phyloP scores from a whole-genome alignment of 2,888 invertebrate genomes.

The Tinea pellionella region DNA sequence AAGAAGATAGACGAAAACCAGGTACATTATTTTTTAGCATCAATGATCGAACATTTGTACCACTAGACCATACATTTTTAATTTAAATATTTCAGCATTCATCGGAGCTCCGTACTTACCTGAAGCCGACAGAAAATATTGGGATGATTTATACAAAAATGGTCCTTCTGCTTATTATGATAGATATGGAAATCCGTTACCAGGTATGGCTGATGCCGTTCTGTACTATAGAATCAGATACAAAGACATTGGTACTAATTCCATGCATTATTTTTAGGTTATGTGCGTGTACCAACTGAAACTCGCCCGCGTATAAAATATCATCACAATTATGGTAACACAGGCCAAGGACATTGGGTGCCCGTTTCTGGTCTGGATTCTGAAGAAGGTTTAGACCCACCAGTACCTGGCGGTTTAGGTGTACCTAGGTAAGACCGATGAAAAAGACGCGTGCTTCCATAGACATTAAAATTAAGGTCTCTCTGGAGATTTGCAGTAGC shows the following conservation, averaged over 20 bases:
- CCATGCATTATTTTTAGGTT: constrained; percentile 35
- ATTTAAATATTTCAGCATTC: neutral
- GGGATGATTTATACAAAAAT: constrained; percentile 55
- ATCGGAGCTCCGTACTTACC: constrained; percentile 38
- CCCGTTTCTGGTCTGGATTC: constrained; percentile 30
- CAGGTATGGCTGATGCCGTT: constrained; percentile 41
- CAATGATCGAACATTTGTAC: too few species aligned
- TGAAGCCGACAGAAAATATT: constrained; percentile 49
- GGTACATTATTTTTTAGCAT: too few species aligned
- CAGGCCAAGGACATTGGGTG: constrained; percentile 45
- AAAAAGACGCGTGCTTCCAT: too few species aligned
- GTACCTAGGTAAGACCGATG: constrained; percentile 44
- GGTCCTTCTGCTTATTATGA: constrained; percentile 62
- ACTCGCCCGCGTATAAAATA: constrained; percentile 45
- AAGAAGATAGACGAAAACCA: constrained; percentile 12
- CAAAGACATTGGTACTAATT: too few species aligned
- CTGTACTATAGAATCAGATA: too few species aligned
- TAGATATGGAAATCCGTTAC: constrained; percentile 55
- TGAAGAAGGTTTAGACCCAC: constrained; percentile 40
- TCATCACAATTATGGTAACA: constrained; percentile 42
- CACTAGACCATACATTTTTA: too few species aligned
- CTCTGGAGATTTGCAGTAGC: too few species aligned
- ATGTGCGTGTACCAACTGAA: constrained; percentile 46
- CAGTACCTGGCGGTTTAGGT: constrained; percentile 55
- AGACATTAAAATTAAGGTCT: too few species aligned